A percentile compares a stretch with the other conserved stretches of the same genome.
These are phyloP conservation scores for Xenus cinereus DNA, from an alignment of 2,113 vertebrate species.

Conservation along the genomic window DNA sequence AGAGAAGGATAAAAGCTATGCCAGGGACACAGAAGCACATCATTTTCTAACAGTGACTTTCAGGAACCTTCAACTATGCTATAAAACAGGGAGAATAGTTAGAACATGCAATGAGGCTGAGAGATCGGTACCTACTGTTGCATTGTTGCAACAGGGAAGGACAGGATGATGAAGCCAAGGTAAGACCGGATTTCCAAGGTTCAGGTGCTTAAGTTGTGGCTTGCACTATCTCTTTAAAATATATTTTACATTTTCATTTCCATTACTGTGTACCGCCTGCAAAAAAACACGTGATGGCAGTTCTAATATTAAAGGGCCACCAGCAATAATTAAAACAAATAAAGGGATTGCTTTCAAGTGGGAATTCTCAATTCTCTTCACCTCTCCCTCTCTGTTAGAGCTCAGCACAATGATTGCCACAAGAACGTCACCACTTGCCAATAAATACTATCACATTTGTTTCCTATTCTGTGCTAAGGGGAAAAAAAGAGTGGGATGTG, in stretches of 20 bases:
- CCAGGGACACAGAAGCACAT: not conserved
- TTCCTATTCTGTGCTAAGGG: not conserved
- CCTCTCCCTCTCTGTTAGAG: not conserved
- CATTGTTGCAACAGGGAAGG: not conserved
- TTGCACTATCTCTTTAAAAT: not conserved
- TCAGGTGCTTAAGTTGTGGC: not conserved
- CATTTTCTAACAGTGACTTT: not conserved
- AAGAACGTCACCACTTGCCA: not conserved
- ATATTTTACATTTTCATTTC: not conserved
- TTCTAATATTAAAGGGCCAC: not conserved
- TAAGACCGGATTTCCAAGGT: not conserved
- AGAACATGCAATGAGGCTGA: rapidly evolving
- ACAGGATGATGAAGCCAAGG: not conserved
- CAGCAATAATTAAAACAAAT: not conserved
- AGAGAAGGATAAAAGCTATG: not conserved
- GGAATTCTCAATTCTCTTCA: not conserved
- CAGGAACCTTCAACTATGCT: not conserved
- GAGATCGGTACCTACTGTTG: not conserved
- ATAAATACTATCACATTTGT: constrained; percentile 10
- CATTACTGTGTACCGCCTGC: not conserved
- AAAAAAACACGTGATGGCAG: not conserved
- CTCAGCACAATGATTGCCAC: not conserved
- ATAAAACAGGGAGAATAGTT: not conserved
- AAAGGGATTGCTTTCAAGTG: not conserved
- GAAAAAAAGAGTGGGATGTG: not conserved